Percentiles rank a stretch among this genome's conserved stretches.
Conservation (phyloP, 2,113 vertebrate genomes). For the Carassius auratus region DNA sequence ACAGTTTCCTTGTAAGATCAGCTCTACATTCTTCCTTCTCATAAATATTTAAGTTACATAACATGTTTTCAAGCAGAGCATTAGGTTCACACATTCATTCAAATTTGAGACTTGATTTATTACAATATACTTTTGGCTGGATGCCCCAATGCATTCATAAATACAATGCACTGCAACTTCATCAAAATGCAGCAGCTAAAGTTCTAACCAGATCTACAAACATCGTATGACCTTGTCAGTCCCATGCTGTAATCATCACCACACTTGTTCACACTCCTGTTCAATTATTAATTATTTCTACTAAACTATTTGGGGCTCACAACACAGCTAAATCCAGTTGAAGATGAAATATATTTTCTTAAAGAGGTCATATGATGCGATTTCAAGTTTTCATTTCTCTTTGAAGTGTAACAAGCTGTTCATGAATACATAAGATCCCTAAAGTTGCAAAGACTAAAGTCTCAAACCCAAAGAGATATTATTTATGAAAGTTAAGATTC, state of each 20-base stretch:
- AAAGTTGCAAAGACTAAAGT: too few species aligned
- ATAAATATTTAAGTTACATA: background rate
- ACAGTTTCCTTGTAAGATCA: background rate
- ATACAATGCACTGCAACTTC: background rate
- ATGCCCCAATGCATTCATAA: background rate
- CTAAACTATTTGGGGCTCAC: background rate
- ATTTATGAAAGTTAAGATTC: too few species aligned
- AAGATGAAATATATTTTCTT: background rate
- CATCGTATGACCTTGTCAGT: background rate
- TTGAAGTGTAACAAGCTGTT: too few species aligned
- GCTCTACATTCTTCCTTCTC: background rate
- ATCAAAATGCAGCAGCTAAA: background rate
- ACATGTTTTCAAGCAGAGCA: background rate
- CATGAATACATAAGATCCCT: too few species aligned
- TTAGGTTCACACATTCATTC: background rate
- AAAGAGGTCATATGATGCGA: too few species aligned
- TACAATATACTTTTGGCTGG: background rate
- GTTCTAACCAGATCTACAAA: background rate
- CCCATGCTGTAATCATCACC: background rate
- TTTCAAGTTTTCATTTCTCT: too few species aligned
- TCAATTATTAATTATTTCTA: background rate
- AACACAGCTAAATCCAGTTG: background rate
- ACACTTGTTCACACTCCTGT: background rate
- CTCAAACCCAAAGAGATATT: too few species aligned
- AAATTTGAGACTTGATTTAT: background rate